Evolutionary conservation across 2,888 invertebrate species (phyloP), one percentile per base, ranked within the genome.

Genomic region (Arge pagana): DNA sequence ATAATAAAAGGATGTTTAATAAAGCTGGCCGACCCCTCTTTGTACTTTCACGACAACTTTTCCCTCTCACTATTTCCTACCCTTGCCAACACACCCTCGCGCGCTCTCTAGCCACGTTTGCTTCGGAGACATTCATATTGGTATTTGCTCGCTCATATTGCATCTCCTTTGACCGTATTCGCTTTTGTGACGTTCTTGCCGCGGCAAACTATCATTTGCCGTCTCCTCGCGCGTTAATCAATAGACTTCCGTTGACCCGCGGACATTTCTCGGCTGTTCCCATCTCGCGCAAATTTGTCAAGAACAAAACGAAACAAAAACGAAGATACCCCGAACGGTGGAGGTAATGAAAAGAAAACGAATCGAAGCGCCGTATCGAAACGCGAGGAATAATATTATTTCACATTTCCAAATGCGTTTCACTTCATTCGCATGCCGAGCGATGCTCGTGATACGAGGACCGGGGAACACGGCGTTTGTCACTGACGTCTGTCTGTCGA

Each of bases 401-500:
- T n/a, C n/a, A n/a, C n/a, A n/a, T n/a, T n/a, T n/a, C n/a, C n/a
- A n/a, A n/a, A n/a, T n/a, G n/a, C n/a, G n/a, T n/a, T n/a, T n/a
- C 33, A 33, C 45, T 31, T 33, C 45, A 45, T 33, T 16, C 33
- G 21, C 45, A 45, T 21, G 7, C 23, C 23, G 31, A 45, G 6
- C 33, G 45, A 33, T 45, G 35, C 35, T 19, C 23, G 42, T 13
- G 42, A 30, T 30, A 42, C 10, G 11, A 6, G n/a, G 16, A n/a
- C n/a, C n/a, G 33, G 13, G 45, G 21, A 33, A 61, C 57, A 21
- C 42, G 61, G 66, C 63, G 60, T 68, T 65, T 66, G 67, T 62
- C 68, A 63, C 58, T 60, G 62, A 61, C 60, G 59, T 68, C 61
- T 61, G 59, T 64, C 62, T 62, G 63, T 63, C 67, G 61, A 68